phyloP scores from a whole-genome alignment of 2,113 vertebrate species.

The Candoia aspera region DNA sequence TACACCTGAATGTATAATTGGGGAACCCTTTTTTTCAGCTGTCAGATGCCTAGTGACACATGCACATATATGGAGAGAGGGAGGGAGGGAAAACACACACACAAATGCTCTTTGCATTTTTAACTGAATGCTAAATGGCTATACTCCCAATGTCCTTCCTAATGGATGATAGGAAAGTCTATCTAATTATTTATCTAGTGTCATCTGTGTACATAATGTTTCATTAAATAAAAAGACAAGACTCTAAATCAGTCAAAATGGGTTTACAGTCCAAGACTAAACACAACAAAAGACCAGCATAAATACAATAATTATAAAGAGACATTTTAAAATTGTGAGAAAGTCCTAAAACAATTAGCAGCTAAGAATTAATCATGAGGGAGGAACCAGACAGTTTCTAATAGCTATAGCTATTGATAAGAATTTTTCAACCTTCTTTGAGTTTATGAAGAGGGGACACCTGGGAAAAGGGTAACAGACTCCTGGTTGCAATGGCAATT shows the following conservation, averaged over 20 bases:
- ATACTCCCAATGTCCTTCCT: background rate
- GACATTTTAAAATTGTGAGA: background rate
- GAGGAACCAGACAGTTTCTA: background rate
- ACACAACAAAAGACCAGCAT: background rate
- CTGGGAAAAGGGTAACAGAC: too few species aligned
- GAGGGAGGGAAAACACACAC: too few species aligned
- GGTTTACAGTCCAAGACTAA: background rate
- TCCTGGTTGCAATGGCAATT: background rate
- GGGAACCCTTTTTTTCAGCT: background rate
- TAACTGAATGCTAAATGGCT: background rate
- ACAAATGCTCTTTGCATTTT: background rate
- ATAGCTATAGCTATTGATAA: background rate
- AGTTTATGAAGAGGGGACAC: background rate
- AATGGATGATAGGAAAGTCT: background rate
- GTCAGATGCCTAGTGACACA: background rate
- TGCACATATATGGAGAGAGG: background rate
- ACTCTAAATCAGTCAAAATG: background rate
- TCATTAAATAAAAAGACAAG: background rate
- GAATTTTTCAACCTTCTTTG: background rate
- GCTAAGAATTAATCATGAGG: background rate
- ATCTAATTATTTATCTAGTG: background rate
- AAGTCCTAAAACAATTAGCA: background rate
- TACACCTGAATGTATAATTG: background rate
- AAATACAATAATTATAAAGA: background rate
- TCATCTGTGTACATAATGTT: background rate